Evolutionary conservation across 2,888 invertebrate genomes (phyloP).

Genomic region (Drosophila niveifrons): DNA sequence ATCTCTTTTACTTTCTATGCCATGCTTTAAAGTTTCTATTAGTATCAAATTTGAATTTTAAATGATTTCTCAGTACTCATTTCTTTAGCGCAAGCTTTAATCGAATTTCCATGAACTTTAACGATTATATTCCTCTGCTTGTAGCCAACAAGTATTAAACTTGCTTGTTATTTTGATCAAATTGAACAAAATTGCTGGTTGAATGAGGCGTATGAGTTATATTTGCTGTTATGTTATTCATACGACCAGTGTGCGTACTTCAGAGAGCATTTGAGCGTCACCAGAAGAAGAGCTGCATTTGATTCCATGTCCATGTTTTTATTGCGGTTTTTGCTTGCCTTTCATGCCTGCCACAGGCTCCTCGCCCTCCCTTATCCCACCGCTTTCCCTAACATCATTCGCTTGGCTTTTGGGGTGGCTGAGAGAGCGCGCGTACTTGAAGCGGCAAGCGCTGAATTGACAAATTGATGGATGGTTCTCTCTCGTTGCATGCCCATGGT

Average conservation of each 20-base stretch:
- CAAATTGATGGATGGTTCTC: slow-evolving; percentile 75
- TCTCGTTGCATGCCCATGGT: slow-evolving; percentile 44
- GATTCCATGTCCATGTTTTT: slow-evolving; percentile 39
- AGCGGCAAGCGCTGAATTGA: slow-evolving; percentile 72
- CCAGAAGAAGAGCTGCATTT: slow-evolving; percentile 31
- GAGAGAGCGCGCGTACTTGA: slow-evolving; percentile 51
- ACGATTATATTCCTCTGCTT: not conserved
- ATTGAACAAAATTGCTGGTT: not conserved
- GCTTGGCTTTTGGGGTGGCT: slow-evolving; percentile 17
- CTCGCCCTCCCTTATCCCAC: too few relatives aligned
- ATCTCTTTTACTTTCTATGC: too few relatives aligned
- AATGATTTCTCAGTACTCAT: too few relatives aligned
- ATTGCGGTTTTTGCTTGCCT: slow-evolving; percentile 19
- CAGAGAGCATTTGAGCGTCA: slow-evolving; percentile 43
- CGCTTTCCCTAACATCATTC: not conserved
- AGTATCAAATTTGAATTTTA: too few relatives aligned
- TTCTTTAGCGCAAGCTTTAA: not conserved
- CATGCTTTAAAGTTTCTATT: too few relatives aligned
- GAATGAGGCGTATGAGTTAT: slow-evolving; percentile 32
- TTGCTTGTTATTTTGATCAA: not conserved
- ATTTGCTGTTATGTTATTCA: slow-evolving; percentile 30
- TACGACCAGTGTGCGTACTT: slow-evolving; percentile 41
- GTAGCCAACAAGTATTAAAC: not conserved
- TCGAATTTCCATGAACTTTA: not conserved
- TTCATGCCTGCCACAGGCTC: not conserved